Evolutionary conservation across 2,888 invertebrate species (phyloP).

Genomic region (Lobophora halterata): DNA sequence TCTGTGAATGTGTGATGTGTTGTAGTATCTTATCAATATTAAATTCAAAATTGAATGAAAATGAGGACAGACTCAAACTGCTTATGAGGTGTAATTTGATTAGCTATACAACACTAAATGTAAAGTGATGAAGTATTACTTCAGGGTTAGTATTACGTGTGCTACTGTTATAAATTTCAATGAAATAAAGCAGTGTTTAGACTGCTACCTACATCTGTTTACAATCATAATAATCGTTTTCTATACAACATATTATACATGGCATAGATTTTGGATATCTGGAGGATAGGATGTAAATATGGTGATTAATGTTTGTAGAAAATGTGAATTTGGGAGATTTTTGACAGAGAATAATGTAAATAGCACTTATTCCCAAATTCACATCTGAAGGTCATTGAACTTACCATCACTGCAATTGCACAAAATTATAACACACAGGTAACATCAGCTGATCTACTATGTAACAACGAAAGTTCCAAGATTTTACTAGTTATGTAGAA

Average conservation of each 20-base stretch:
- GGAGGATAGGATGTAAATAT: no score
- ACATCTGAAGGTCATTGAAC: slow-evolving; percentile 25
- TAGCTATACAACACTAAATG: slow-evolving; percentile 7
- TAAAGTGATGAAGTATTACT: slow-evolving; percentile 9
- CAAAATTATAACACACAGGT: slow-evolving; percentile 38
- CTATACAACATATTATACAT: no score
- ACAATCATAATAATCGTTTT: no score
- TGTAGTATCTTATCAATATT: no score
- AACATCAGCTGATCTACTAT: slow-evolving; percentile 59
- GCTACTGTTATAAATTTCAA: background rate
- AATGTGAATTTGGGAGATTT: slow-evolving; percentile 1
- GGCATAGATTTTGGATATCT: no score
- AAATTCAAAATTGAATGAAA: no score
- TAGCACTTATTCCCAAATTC: slow-evolving; percentile 2
- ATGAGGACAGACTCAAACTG: no score
- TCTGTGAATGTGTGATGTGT: no score
- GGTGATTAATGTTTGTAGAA: slow-evolving; percentile 1
- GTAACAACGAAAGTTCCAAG: slow-evolving; percentile 21
- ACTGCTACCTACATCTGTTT: background rate
- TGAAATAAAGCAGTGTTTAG: background rate
- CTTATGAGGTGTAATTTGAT: no score
- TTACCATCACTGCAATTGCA: slow-evolving; percentile 44
- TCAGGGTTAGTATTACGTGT: background rate
- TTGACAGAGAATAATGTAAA: background rate
- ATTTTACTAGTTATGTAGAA: slow-evolving; percentile 34